These are phyloP conservation scores for Tinamus guttatus DNA, from an alignment of 2,113 vertebrate genomes.

Conservation along the genomic window DNA sequence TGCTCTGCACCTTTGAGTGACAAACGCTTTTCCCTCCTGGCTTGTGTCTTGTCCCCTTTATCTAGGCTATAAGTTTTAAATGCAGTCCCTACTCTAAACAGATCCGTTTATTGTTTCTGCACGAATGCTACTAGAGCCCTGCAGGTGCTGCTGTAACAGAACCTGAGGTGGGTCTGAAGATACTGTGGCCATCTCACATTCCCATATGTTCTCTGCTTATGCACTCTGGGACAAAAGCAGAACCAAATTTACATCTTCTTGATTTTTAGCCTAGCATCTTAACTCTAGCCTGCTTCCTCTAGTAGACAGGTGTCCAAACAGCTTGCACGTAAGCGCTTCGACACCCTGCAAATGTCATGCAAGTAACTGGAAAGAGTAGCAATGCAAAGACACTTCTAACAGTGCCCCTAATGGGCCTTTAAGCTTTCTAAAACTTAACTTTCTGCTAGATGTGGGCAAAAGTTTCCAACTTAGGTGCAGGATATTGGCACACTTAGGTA, in stretches of 20 bases:
- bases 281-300: not conserved
- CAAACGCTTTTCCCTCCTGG: not conserved
- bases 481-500: fast-evolving
- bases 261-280: not conserved
- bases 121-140: not conserved
- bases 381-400: not conserved
- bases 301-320: not conserved
- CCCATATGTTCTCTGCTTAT: not conserved
- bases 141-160: not conserved
- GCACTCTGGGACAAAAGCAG: not conserved
- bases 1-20: not conserved
- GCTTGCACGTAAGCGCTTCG: not conserved
- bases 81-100: not conserved
- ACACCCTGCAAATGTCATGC: not conserved
- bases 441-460: not conserved
- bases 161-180: not conserved
- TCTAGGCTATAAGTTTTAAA: not conserved
- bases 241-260: not conserved
- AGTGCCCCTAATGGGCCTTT: not conserved
- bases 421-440: not conserved
- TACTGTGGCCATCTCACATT: not conserved
- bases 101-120: not conserved
- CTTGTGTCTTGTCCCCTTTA: not conserved
- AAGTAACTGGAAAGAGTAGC: not conserved
- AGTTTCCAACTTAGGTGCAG: not conserved